phyloP scores from a whole-genome alignment of 2,113 vertebrate genomes.

The Dipodomys stephensi region DNA sequence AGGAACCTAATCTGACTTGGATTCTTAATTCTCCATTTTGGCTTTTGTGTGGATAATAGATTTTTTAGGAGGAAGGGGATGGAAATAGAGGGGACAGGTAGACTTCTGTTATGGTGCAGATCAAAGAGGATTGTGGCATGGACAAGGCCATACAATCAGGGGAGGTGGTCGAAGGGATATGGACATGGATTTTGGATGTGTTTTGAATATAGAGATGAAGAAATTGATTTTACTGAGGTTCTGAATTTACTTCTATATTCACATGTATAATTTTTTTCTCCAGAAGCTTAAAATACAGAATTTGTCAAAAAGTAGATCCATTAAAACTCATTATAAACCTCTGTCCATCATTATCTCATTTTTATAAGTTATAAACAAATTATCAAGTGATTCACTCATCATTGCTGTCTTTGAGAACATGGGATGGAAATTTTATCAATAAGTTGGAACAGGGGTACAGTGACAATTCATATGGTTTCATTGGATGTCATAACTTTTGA shows the following conservation, averaged over 20 bases:
- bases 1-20: neutral
- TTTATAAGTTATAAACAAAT: neutral
- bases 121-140: neutral
- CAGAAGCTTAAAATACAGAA: neutral
- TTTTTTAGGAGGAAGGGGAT: neutral
- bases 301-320: neutral
- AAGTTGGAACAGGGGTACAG: neutral
- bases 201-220: neutral
- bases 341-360: neutral
- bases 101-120: neutral
- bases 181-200: neutral
- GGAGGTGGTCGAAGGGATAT: neutral
- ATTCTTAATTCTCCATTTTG: neutral
- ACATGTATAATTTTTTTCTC: neutral
- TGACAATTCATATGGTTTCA: neutral
- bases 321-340: neutral
- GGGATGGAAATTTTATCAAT: neutral
- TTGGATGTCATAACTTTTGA: neutral
- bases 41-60: neutral
- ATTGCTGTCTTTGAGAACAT: neutral
- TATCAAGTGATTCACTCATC: neutral
- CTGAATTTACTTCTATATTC: neutral
- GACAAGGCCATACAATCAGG: neutral
- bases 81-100: neutral
- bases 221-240: neutral